Conservation (phyloP, 2,113 vertebrate genomes). For the Boulengeromyrus knoepffleri region DNA sequence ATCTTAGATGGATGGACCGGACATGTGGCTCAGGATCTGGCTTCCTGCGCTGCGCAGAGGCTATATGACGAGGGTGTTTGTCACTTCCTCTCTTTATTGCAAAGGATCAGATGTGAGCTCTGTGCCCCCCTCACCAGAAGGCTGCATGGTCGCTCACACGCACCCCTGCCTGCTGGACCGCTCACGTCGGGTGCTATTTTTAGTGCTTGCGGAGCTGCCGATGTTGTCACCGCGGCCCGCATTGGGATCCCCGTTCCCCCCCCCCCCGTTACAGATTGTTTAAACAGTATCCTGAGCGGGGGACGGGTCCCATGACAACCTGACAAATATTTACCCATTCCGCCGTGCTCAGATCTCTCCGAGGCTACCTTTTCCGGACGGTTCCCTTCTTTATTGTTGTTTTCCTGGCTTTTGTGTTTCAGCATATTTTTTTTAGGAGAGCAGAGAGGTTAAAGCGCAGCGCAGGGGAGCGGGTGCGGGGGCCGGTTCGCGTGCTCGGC, state of each 20-base stretch:
- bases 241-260: constrained; percentile 52
- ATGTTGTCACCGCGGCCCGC: constrained; percentile 57
- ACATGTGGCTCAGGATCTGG: neutral
- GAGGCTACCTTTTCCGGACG: constrained; percentile 42
- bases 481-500: neutral
- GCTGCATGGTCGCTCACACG: neutral
- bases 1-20: neutral
- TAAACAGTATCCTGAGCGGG: constrained; percentile 60
- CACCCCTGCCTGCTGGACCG: neutral
- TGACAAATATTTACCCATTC: constrained; percentile 66
- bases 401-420: constrained; percentile 40
- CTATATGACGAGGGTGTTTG: neutral
- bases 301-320: constrained; percentile 70
- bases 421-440: constrained; percentile 7
- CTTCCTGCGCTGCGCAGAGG: neutral
- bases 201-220: constrained; percentile 48
- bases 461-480: neutral
- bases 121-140: neutral
- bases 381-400: constrained; percentile 34
- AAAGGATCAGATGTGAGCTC: neutral
- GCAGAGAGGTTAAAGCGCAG: constrained; percentile 26
- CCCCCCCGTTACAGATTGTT: constrained; percentile 58
- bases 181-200: constrained; percentile 43
- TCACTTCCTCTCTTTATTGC: neutral
- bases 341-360: constrained; percentile 42